Evolutionary conservation across 2,113 vertebrate genomes (phyloP).

Genomic region (Microcebus murinus): DNA sequence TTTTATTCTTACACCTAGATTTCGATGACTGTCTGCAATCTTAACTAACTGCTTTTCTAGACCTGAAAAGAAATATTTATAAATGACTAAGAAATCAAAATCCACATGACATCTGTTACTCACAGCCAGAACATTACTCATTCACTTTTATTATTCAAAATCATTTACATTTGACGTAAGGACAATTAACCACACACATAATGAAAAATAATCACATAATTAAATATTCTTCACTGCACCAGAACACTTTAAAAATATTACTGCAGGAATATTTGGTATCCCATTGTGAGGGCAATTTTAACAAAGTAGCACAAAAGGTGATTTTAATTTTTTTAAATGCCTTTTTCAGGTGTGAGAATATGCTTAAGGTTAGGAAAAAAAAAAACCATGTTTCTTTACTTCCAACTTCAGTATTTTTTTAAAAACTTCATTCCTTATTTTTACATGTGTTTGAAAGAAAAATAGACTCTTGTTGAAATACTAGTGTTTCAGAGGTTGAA

Average conservation of each 20-base stretch:
- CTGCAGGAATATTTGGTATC: slow-evolving; percentile 37
- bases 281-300: slow-evolving; percentile 76
- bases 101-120: slow-evolving; percentile 74
- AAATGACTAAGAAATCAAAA: slow-evolving; percentile 66
- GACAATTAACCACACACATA: slow-evolving; percentile 77
- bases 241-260: slow-evolving; percentile 61
- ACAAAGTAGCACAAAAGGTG: slow-evolving; percentile 57
- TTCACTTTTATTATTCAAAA: slow-evolving; percentile 73
- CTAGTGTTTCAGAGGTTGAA: background rate
- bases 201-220: slow-evolving; percentile 75
- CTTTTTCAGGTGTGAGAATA: slow-evolving; percentile 39
- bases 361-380: background rate
- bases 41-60: slow-evolving; percentile 61
- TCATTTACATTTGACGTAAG: slow-evolving; percentile 77
- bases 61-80: slow-evolving; percentile 60
- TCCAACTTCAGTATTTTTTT: background rate
- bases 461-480: background rate
- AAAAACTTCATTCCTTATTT: background rate
- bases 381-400: background rate
- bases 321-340: slow-evolving; percentile 25
- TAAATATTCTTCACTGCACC: slow-evolving; percentile 70
- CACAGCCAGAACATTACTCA: slow-evolving; percentile 69
- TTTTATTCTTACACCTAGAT: slow-evolving; percentile 28
- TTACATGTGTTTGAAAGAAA: background rate
- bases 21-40: slow-evolving; percentile 29